A percentile compares a stretch with the other conserved stretches of the same genome.
These are phyloP conservation scores for Drosophila triauraria DNA, from an alignment of 1,140 invertebrate genomes.

Conservation along the genomic window DNA sequence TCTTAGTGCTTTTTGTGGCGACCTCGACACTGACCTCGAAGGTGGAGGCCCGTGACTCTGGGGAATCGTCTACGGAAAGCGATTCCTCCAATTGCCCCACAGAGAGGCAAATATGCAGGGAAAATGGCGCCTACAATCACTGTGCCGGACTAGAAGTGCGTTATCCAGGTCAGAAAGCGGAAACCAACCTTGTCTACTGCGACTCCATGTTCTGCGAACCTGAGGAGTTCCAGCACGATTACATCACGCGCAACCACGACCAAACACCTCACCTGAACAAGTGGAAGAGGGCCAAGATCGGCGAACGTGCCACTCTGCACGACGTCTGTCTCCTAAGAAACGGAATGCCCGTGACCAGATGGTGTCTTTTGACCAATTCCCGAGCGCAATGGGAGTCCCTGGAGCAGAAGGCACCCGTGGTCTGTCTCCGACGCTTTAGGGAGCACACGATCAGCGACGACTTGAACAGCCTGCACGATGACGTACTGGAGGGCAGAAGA, in stretches of 20 bases:
- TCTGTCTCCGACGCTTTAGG: slow-evolving; percentile 54
- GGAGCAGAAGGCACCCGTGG: slow-evolving; percentile 15
- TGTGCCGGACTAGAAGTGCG: not conserved
- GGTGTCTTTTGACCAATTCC: slow-evolving; percentile 24
- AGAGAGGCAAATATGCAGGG: slow-evolving; percentile 23
- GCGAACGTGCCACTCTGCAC: slow-evolving; percentile 54
- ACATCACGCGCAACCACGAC: slow-evolving; percentile 56
- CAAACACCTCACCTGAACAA: slow-evolving; percentile 63
- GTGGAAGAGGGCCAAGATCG: slow-evolving; percentile 64
- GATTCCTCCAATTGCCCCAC: slow-evolving; percentile 13
- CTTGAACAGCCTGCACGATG: slow-evolving; percentile 65
- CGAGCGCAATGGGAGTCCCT: slow-evolving; percentile 61
- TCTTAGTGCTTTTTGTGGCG: slow-evolving; percentile 19
- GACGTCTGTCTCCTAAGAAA: slow-evolving; percentile 65
- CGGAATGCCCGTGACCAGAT: slow-evolving; percentile 69
- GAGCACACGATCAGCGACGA: slow-evolving; percentile 60
- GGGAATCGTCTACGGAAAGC: not conserved
- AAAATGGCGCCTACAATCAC: not conserved
- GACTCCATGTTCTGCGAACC: slow-evolving; percentile 50
- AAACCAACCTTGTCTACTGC: slow-evolving; percentile 34
- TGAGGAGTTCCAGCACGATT: slow-evolving; percentile 61
- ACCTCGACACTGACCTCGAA: slow-evolving; percentile 11
- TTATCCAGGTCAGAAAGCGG: not conserved
- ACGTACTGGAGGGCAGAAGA: slow-evolving; percentile 54
- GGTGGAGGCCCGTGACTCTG: not conserved